Base-by-base conservation (phyloP, 1,140 invertebrate species). In the Heliconius congener region DNA sequence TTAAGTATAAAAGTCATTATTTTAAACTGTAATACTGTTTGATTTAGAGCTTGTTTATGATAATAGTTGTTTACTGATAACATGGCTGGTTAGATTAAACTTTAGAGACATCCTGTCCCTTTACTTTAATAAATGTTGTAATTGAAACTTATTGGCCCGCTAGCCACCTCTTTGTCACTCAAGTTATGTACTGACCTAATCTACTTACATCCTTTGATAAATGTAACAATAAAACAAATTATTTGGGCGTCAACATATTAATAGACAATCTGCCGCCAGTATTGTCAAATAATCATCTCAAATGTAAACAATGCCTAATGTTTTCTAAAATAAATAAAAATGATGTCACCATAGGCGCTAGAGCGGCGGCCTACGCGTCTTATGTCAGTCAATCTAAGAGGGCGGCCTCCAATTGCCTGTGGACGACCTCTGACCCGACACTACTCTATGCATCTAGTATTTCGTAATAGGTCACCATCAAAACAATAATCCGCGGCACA, bases 401-500 rank as follows among this genome's bases (percentile, higher is more conserved):
- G 78, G 80, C 77, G 79, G 75, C 71, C n/a, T 81, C 52, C 82
- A 83, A 86, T 87, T 87, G 80, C 76, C 75, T 76, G 60, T 57
- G 70, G 34, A 72, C 75, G 87, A 88, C 86, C 87, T 85, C 85
- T 77, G 78, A 82, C 81, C 83, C 73, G 73, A 79, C 85, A 81
- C 79, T 74, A 80, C 73, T 80, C 79, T 85, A 85, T 73, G 81
- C 85, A 83, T 84, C 84, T 83, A 83, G 82, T 83, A 91, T 92
- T 91, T 91, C 91, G 86, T 91, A 91, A 93, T 89, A 91, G 85
- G 84, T 88, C 87, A 85, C 83, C 85, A 89, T 82, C 89, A 91
- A 91, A 93, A 93, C 90, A 93, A 91, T 92, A 92, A 91, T 90
- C 89, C 82, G 83, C 87, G 87, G 85, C 91, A 92, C 83, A 93